phyloP scores from a whole-genome alignment of 2,797 vertebrate genomes.

The Sphenopsis melanotis region DNA sequence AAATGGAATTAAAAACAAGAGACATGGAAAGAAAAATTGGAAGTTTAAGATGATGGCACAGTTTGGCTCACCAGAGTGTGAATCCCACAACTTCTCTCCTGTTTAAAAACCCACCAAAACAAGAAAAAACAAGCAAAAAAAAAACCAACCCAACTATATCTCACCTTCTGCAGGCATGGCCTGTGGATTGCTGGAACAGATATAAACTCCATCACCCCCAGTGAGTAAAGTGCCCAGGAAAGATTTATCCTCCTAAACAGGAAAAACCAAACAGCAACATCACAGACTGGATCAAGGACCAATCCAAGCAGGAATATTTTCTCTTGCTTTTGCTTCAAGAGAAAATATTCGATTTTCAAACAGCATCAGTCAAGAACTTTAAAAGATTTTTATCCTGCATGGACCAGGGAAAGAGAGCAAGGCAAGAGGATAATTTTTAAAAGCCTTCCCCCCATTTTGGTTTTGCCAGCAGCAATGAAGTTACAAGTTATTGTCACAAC shows the following conservation, averaged over 20 bases:
- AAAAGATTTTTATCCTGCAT: background rate
- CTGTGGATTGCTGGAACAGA: conserved; percentile 81
- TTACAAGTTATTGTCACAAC: conserved; percentile 15
- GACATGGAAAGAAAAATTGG: background rate
- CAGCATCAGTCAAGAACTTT: background rate
- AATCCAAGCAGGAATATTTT: background rate
- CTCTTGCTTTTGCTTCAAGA: background rate
- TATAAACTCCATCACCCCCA: conserved; percentile 79
- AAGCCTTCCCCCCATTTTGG: background rate
- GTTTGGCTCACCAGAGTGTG: background rate
- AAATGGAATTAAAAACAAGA: background rate
- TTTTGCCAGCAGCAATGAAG: conserved; percentile 13
- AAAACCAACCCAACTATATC: background rate
- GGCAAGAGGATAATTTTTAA: background rate
- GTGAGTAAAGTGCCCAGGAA: conserved; percentile 86
- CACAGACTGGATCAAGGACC: background rate
- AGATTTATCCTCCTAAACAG: conserved; percentile 77
- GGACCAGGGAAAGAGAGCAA: background rate
- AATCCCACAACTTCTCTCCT: background rate
- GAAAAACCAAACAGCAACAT: background rate
- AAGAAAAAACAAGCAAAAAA: background rate
- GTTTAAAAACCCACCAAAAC: background rate
- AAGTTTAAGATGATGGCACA: background rate
- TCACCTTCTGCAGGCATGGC: conserved; percentile 89
- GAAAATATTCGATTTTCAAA: background rate